These are phyloP conservation scores for Callipepla squamata DNA, from an alignment of 2,113 vertebrate species.

Conservation along the genomic window DNA sequence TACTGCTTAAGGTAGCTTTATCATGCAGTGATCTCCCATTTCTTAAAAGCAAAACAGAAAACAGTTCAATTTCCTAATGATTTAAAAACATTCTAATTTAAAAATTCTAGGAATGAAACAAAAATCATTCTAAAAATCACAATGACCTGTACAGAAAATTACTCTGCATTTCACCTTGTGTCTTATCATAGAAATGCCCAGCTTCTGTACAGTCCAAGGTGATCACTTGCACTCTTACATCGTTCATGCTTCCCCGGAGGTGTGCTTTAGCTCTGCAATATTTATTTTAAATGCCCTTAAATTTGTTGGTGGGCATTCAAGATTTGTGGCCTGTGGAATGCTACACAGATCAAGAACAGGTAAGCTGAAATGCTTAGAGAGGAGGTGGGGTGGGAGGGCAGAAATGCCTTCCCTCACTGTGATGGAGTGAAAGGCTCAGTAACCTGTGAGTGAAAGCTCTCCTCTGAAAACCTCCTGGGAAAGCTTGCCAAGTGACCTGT, in stretches of 20 bases:
- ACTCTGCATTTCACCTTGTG: not conserved
- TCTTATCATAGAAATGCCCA: not conserved
- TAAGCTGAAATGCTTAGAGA: not conserved
- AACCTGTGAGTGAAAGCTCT: not conserved
- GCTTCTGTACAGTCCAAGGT: not conserved
- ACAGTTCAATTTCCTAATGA: not conserved
- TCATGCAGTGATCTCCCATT: not conserved
- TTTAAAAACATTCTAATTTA: not conserved
- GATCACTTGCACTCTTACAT: accelerated
- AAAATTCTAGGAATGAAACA: not conserved
- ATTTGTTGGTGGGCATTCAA: not conserved
- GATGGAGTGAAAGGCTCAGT: not conserved
- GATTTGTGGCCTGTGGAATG: not conserved
- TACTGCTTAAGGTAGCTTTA: not conserved
- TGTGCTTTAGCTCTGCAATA: accelerated
- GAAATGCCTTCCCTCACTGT: not conserved
- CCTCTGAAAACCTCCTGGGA: not conserved
- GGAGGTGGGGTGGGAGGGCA: not conserved
- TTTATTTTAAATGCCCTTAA: not conserved
- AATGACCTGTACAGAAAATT: not conserved
- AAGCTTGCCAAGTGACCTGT: not conserved
- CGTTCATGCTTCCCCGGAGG: not conserved
- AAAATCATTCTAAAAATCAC: not conserved
- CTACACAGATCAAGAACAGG: accelerated
- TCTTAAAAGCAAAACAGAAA: not conserved